These are phyloP conservation scores for Teleogryllus occipitalis DNA, from an alignment of 1,140 invertebrate species.

Conservation along the genomic window DNA sequence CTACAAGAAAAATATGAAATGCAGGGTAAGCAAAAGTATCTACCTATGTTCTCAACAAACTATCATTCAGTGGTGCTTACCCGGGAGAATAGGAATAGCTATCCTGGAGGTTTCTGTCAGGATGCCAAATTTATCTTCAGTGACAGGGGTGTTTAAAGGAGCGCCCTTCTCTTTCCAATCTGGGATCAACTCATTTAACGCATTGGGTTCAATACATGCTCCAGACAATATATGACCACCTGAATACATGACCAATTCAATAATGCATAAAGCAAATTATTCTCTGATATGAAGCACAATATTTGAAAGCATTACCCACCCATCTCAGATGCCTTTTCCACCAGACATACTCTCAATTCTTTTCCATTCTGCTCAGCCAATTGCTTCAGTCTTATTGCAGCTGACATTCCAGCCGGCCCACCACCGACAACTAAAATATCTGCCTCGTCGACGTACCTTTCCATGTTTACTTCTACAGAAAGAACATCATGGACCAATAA, in stretches of 20 bases:
- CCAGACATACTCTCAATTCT: slow-evolving; percentile 86
- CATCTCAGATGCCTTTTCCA: slow-evolving; percentile 92
- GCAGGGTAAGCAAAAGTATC: too few relatives aligned
- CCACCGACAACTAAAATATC: slow-evolving; percentile 97
- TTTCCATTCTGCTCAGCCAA: slow-evolving; percentile 75
- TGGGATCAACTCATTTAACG: slow-evolving; percentile 89
- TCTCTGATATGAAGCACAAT: background rate
- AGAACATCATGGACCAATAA: background rate
- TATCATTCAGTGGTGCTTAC: slow-evolving; percentile 36
- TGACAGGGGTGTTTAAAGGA: slow-evolving; percentile 84
- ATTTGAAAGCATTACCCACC: slow-evolving; percentile 43
- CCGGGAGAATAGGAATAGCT: slow-evolving; percentile 78
- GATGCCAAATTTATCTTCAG: slow-evolving; percentile 77
- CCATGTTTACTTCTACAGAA: slow-evolving; percentile 83
- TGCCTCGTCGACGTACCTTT: slow-evolving; percentile 83
- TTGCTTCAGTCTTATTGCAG: slow-evolving; percentile 91
- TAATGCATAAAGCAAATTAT: slow-evolving; percentile 3
- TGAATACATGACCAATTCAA: slow-evolving; percentile 28
- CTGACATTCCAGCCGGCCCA: slow-evolving; percentile 91
- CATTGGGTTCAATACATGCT: slow-evolving; percentile 91
- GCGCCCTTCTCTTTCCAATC: slow-evolving; percentile 94
- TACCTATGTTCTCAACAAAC: background rate
- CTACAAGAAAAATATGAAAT: slow-evolving; percentile 37
- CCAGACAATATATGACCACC: slow-evolving; percentile 93
- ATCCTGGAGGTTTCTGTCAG: slow-evolving; percentile 74